These are phyloP conservation scores for Lagopus leucura DNA, from an alignment of 2,113 vertebrate species.

Conservation along the genomic window DNA sequence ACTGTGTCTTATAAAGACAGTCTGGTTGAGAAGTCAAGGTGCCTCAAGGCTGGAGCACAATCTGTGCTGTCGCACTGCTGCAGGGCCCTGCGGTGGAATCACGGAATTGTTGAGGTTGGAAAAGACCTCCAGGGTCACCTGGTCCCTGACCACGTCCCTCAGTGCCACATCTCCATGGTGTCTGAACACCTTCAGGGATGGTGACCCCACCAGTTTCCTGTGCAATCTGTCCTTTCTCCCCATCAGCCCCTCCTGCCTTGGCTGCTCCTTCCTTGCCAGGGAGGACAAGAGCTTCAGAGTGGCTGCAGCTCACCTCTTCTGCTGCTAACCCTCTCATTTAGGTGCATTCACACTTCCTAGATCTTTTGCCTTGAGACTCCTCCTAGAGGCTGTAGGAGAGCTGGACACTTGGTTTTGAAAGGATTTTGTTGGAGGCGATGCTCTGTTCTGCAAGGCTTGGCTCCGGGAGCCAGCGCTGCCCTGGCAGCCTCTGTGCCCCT, in stretches of 20 bases:
- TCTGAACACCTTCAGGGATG: too few relatives aligned
- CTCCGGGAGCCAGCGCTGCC: not conserved
- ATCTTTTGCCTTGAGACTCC: not conserved
- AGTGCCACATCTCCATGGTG: too few relatives aligned
- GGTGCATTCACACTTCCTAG: not conserved
- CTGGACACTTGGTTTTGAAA: not conserved
- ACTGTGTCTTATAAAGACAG: not conserved
- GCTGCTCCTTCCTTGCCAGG: not conserved
- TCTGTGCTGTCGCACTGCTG: accelerated
- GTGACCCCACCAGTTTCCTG: too few relatives aligned
- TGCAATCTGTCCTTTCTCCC: accelerated
- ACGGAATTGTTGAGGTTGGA: too few relatives aligned
- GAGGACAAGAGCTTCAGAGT: not conserved
- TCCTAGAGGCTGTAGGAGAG: not conserved
- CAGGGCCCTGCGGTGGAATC: not conserved
- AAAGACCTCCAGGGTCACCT: too few relatives aligned
- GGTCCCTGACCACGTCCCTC: too few relatives aligned
- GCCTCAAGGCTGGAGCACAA: not conserved
- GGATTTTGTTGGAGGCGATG: not conserved
- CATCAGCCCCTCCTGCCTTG: not conserved
- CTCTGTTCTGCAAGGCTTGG: not conserved
- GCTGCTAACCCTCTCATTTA: not conserved
- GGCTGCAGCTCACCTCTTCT: not conserved
- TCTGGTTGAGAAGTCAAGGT: not conserved
- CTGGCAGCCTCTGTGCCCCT: not conserved